Evolutionary conservation across 2,113 vertebrate genomes (phyloP).

Genomic region (Dasypus novemcinctus): DNA sequence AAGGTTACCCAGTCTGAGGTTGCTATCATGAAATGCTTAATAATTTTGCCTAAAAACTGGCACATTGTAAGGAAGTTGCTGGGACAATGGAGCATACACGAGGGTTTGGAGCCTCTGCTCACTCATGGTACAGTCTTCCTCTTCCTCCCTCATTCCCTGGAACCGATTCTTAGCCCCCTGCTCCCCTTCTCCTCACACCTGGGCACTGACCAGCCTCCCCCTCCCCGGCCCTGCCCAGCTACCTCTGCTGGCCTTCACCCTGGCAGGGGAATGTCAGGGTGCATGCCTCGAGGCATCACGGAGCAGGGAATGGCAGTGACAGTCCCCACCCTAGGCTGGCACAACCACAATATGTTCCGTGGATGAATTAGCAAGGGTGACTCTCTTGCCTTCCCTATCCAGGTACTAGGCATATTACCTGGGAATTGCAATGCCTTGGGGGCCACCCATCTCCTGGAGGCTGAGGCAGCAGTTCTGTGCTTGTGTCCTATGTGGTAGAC

Average conservation of each 20-base stretch:
- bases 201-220: too few species aligned
- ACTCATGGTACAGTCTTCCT: not conserved
- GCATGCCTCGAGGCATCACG: too few species aligned
- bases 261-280: accelerated
- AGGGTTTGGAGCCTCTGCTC: not conserved
- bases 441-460: not conserved
- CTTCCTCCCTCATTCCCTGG: too few species aligned
- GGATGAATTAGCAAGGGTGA: not conserved
- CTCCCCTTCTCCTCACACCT: too few species aligned
- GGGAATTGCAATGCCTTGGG: not conserved
- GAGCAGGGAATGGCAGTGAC: accelerated
- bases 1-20: not conserved
- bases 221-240: not conserved
- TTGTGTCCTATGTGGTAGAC: not conserved
- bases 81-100: not conserved
- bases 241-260: not conserved
- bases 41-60: too few species aligned
- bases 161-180: too few species aligned
- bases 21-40: not conserved
- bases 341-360: accelerated
- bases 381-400: accelerated
- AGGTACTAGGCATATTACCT: too few species aligned
- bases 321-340: too few species aligned
- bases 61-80: too few species aligned
- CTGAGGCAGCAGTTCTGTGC: not conserved